These are phyloP conservation scores for Agrochola circellaris DNA, from an alignment of 2,888 invertebrate species.

Conservation along the genomic window DNA sequence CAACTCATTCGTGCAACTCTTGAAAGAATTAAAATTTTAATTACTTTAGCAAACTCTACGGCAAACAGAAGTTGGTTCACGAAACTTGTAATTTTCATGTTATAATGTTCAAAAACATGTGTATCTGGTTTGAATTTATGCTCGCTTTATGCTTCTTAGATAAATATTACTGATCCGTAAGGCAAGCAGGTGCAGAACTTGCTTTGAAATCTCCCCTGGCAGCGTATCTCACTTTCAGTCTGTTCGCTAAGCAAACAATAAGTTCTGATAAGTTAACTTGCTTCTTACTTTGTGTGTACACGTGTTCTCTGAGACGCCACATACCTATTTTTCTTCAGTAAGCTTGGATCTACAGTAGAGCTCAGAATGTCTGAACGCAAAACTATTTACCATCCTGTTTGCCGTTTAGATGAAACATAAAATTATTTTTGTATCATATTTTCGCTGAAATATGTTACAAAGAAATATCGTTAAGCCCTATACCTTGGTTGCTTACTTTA, in stretches of 20 bases:
- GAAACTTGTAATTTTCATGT: conserved; percentile 27
- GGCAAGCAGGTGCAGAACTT: background rate
- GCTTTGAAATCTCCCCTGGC: conserved; percentile 5
- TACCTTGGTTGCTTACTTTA: background rate
- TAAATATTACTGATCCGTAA: conserved; percentile 16
- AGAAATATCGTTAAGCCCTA: background rate
- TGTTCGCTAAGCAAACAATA: conserved; percentile 8
- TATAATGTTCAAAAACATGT: conserved; percentile 19
- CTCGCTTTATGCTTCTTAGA: background rate
- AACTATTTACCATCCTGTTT: background rate
- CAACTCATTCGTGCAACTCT: conserved; percentile 50
- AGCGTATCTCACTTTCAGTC: conserved; percentile 1
- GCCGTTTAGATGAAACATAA: conserved; percentile 11
- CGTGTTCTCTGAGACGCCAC: background rate
- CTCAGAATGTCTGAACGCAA: conserved; percentile 13
- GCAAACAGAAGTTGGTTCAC: conserved; percentile 19
- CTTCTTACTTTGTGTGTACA: conserved; percentile 3
- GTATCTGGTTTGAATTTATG: conserved; percentile 16
- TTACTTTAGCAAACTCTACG: conserved; percentile 50
- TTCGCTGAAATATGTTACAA: background rate
- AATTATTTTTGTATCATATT: background rate
- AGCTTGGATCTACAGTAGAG: background rate
- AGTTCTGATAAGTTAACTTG: conserved; percentile 22
- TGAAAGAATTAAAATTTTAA: conserved; percentile 60
- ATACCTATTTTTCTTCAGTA: conserved; percentile 8